These are phyloP conservation scores for Petromus typicus DNA, from an alignment of 2,113 vertebrate genomes.

Conservation along the genomic window DNA sequence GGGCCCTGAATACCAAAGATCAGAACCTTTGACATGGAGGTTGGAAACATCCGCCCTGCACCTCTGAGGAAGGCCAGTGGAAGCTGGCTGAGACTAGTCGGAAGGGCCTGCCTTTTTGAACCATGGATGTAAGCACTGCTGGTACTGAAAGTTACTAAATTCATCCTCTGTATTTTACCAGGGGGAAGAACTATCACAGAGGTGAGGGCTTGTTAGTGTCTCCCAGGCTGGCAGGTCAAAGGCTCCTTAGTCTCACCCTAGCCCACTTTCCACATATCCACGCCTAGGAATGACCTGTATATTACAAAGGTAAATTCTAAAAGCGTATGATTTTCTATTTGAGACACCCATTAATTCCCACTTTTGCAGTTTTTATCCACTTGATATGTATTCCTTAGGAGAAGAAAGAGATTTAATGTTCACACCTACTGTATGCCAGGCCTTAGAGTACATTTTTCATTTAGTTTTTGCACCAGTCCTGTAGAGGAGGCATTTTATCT, in stretches of 20 bases:
- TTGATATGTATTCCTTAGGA: neutral
- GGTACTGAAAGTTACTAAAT: neutral
- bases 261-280: neutral
- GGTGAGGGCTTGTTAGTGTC: neutral
- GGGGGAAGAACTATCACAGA: neutral
- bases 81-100: neutral
- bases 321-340: neutral
- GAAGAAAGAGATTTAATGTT: neutral
- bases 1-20: constrained; percentile 47
- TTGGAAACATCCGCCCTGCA: constrained; percentile 67
- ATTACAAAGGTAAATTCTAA: neutral
- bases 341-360: neutral
- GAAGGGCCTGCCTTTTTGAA: neutral
- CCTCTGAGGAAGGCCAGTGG: neutral
- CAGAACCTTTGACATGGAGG: constrained; percentile 46
- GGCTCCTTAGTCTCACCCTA: neutral
- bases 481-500: neutral
- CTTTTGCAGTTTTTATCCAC: neutral
- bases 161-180: neutral
- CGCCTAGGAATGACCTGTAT: neutral
- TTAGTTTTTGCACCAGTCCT: neutral
- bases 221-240: neutral
- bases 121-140: neutral
- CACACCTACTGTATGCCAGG: neutral
- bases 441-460: neutral